A percentile compares a stretch with the other conserved stretches of the same genome.
Conservation (phyloP, 1,140 invertebrate genomes). For the Drosophila equinoxialis region DNA sequence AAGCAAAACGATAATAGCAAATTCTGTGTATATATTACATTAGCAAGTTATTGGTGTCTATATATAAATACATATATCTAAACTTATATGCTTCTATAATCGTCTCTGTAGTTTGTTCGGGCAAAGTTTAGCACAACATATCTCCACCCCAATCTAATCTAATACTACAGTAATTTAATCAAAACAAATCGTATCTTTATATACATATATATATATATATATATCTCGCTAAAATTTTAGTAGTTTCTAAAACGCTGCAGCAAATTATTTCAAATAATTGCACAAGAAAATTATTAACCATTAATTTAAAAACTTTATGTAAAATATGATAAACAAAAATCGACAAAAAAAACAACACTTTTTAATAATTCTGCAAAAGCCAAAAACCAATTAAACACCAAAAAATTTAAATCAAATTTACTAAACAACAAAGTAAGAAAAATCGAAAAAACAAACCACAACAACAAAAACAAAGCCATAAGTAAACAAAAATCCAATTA, state of each 20-base stretch:
- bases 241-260: constrained; percentile 69
- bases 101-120: constrained; percentile 61
- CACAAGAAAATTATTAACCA: constrained; percentile 43
- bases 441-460: constrained; percentile 31
- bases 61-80: constrained; percentile 38
- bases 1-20: constrained; percentile 7
- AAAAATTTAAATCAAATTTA: constrained; percentile 60
- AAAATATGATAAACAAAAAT: constrained; percentile 61
- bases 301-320: constrained; percentile 50
- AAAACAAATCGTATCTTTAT: constrained; percentile 52
- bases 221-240: constrained; percentile 26
- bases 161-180: constrained; percentile 4
- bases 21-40: constrained; percentile 55
- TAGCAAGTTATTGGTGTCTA: constrained; percentile 75
- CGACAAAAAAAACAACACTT: constrained; percentile 18
- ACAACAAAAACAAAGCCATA: constrained; percentile 34
- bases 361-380: constrained; percentile 8
- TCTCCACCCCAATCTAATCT: constrained; percentile 43
- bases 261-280: constrained; percentile 75
- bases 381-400: constrained; percentile 37
- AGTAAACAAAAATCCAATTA: constrained; percentile 52
- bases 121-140: constrained; percentile 71
- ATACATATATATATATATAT: constrained; percentile 18
- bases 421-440: constrained; percentile 46
- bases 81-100: constrained; percentile 54